These are phyloP conservation scores for Agrochola lota DNA, from an alignment of 2,888 invertebrate species.

Conservation along the genomic window DNA sequence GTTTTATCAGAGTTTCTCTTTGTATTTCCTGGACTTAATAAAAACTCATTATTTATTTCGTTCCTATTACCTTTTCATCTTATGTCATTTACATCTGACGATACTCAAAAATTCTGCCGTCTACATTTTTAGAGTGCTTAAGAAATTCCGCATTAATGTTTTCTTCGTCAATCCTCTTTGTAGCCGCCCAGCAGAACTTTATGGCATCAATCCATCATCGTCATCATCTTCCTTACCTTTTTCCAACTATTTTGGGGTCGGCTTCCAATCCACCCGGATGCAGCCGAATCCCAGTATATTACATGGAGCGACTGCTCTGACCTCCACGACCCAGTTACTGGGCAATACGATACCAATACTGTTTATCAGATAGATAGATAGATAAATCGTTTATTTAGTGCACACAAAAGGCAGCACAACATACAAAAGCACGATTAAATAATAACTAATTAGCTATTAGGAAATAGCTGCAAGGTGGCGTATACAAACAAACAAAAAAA, in stretches of 20 bases:
- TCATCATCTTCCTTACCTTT: neutral
- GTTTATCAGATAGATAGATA: neutral
- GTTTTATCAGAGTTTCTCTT: neutral
- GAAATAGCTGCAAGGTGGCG: no score
- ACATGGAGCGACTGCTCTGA: neutral
- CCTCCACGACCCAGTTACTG: neutral
- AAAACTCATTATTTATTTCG: neutral
- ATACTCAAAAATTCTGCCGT: neutral
- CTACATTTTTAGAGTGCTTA: neutral
- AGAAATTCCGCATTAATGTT: neutral
- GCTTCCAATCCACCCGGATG: neutral
- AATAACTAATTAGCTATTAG: no score
- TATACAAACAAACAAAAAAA: no score
- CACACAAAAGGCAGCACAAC: no score
- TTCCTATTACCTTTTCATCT: neutral
- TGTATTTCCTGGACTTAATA: neutral
- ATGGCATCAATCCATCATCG: neutral
- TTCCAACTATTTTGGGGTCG: neutral
- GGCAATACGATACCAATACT: neutral
- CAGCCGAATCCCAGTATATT: neutral
- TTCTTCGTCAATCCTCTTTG: neutral
- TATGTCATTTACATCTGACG: neutral
- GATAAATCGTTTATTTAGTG: no score
- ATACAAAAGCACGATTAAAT: no score
- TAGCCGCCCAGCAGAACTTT: neutral